Evolutionary conservation across 2,113 vertebrate species (phyloP).

Genomic region (Fulica atra): DNA sequence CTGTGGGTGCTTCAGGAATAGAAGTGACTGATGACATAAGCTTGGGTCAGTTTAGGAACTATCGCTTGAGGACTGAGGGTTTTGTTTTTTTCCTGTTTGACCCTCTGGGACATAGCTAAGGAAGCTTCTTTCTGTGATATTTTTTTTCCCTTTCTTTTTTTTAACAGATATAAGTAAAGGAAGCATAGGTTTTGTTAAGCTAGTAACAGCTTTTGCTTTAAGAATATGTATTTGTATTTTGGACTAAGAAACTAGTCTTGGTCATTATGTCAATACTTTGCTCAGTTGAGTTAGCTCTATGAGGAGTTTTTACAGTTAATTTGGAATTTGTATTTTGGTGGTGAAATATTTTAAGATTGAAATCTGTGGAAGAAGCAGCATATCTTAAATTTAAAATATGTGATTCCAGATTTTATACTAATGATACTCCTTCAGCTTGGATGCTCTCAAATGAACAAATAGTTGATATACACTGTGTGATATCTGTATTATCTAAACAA

Average conservation of each 20-base stretch:
- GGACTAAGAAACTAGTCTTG: neutral
- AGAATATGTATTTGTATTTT: neutral
- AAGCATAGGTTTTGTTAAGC: neutral
- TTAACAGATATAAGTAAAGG: neutral
- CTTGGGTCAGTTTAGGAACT: neutral
- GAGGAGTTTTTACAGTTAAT: neutral
- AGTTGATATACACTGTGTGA: neutral
- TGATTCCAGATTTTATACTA: neutral
- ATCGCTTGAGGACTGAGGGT: neutral
- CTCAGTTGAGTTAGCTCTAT: neutral
- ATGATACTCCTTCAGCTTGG: neutral
- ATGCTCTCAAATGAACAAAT: neutral
- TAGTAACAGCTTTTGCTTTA: neutral
- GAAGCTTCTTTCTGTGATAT: neutral
- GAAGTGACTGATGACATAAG: neutral
- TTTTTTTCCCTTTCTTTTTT: neutral
- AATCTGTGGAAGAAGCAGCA: neutral
- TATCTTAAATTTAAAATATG: neutral
- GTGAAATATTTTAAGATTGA: neutral
- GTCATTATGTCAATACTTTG: neutral
- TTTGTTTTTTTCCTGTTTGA: neutral
- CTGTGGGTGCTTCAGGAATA: neutral
- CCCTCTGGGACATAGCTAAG: neutral
- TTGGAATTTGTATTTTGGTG: neutral
- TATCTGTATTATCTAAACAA: neutral